A percentile compares a stretch with the other conserved stretches of the same genome.
phyloP scores from a whole-genome alignment of 2,113 vertebrate genomes.

The Marmota monax region DNA sequence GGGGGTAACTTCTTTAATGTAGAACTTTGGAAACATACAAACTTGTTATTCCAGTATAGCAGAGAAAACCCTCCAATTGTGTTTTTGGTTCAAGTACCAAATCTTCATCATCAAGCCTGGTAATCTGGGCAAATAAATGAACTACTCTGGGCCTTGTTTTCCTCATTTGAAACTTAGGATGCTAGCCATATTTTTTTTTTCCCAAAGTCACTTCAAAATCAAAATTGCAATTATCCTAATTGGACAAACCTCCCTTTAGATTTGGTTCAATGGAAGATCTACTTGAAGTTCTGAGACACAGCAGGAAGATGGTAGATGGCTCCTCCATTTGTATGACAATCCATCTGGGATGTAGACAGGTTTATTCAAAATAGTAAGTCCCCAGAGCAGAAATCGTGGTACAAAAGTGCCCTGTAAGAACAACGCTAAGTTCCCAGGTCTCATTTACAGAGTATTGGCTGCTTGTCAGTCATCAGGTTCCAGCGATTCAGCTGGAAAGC shows the following conservation, averaged over 20 bases:
- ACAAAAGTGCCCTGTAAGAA: not conserved
- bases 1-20: not conserved
- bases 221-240: not conserved
- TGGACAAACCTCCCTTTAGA: not conserved
- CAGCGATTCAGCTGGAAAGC: not conserved
- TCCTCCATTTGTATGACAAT: not conserved
- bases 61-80: not conserved
- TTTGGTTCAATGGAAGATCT: not conserved
- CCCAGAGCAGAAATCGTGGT: not conserved
- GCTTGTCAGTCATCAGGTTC: not conserved
- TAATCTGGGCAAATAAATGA: not conserved
- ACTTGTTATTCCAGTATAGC: not conserved
- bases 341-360: not conserved
- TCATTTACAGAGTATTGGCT: not conserved
- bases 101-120: not conserved
- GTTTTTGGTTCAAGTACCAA: not conserved
- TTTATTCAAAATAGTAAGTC: not conserved
- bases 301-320: not conserved
- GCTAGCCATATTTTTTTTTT: not conserved
- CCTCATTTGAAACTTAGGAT: not conserved
- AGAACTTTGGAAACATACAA: conserved; percentile 22
- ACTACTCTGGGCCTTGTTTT: not conserved
- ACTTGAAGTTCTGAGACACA: not conserved
- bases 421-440: not conserved
- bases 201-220: not conserved